Evolutionary conservation across 2,888 invertebrate species (phyloP), one percentile per base, ranked within the genome.

Genomic region (Drosophila helvetica): DNA sequence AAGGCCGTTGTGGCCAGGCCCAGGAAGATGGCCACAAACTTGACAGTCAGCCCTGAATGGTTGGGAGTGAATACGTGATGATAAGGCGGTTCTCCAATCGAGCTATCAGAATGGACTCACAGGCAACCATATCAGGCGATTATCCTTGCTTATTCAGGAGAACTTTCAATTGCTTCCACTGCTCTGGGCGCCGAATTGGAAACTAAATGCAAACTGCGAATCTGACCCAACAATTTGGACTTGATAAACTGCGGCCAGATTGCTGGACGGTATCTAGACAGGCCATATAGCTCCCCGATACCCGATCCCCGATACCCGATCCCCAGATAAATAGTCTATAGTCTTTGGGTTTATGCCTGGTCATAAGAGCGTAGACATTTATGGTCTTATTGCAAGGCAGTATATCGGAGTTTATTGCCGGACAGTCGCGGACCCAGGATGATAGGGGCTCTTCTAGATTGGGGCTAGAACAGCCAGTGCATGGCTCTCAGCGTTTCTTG

Each of bases 1-100:
- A 94, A 92, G 19, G 88, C 91, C 9, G 80, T 82, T 25, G 91
- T 76, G 48, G 89, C 90, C 9, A 91, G 53, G 33, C 86, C 90
- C 25, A 91, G 77, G 50, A 87, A 80, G 63, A 91, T 91, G 55
- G 91, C 91, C 45, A 90, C 43, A 19, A 33, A 55, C 69, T 90
- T 90, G n/a, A 81, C 85, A 47, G 88, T 88, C 27, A 89, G 70
- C 74, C 86, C 91, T 91, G 27, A 18, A 45, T 7, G 38, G 7
- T 38, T 38, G 2, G n/a, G 15, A n/a, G 15, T 38, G 7, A 7
- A 38, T 38, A n/a, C 27, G 27, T 7, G 27, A 27, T 27, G 27
- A 27, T 8, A 7, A 27, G 7, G 12, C 33, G 12, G 30, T 3
- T 33, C 33, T 33, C 12, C 38, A 5, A 15, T n/a, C 15, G 7